Conservation (phyloP, 2,113 vertebrate species). For the Strix uralensis region DNA sequence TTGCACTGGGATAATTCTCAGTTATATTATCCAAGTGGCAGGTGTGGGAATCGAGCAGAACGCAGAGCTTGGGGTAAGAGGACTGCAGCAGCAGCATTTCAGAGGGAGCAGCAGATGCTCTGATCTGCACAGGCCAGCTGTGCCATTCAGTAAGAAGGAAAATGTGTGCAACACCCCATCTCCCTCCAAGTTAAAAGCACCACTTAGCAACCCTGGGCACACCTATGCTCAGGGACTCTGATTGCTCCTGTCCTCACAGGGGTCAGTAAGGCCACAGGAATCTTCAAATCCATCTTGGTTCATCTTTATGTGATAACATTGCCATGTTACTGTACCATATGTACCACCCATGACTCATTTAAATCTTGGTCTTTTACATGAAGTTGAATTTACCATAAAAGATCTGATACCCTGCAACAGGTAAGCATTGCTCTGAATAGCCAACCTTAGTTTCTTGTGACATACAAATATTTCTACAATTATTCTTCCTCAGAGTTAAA, state of each 20-base stretch:
- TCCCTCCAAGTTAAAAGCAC: background rate
- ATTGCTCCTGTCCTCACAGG: background rate
- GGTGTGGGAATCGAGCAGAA: conserved; percentile 2
- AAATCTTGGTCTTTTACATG: background rate
- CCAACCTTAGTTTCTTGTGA: background rate
- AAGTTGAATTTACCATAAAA: background rate
- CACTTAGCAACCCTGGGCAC: background rate
- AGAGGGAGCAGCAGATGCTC: conserved; percentile 38
- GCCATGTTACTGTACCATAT: background rate
- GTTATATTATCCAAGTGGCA: conserved; percentile 5
- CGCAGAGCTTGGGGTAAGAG: background rate
- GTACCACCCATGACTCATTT: background rate
- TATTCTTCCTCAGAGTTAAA: background rate
- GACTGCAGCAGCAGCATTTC: background rate
- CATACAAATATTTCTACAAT: background rate
- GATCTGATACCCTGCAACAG: background rate
- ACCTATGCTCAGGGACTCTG: background rate
- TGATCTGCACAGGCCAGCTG: conserved; percentile 14
- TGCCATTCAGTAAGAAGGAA: background rate
- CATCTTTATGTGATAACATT: background rate
- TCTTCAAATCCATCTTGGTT: background rate
- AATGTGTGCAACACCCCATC: background rate
- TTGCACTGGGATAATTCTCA: background rate
- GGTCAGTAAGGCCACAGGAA: background rate
- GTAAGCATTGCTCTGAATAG: background rate